These are phyloP conservation scores for Macrosiphum euphorbiae DNA, from an alignment of 2,888 invertebrate species.

Conservation along the genomic window DNA sequence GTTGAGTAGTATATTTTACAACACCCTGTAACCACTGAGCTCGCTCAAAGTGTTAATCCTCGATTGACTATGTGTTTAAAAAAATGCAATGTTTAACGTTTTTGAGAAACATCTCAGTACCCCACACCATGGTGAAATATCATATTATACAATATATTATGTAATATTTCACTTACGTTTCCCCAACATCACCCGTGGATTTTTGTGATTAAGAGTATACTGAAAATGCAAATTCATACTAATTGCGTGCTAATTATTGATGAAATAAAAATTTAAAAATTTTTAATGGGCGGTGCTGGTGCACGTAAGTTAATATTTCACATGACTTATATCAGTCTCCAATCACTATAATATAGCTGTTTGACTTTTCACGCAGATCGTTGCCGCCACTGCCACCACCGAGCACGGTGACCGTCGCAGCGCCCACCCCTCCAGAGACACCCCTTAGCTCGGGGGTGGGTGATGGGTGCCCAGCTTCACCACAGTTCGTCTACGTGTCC, in stretches of 20 bases:
- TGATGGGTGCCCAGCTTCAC: constrained; percentile 1
- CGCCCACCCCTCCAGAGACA: constrained; percentile 49
- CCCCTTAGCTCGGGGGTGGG: background rate
- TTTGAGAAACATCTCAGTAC: background rate
- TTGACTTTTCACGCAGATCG: constrained; percentile 70
- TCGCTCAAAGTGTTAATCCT: no score
- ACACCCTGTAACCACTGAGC: no score
- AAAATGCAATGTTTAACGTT: background rate
- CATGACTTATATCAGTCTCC: background rate
- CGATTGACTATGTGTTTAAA: no score
- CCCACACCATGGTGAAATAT: background rate
- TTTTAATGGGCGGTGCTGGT: no score
- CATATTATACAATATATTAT: background rate
- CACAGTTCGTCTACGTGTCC: constrained; percentile 50
- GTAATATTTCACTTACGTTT: background rate
- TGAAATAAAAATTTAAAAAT: no score
- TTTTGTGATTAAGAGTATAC: no score
- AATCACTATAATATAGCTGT: background rate
- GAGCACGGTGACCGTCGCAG: constrained; percentile 67
- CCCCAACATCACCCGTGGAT: no score
- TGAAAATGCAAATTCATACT: no score
- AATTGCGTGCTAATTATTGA: no score
- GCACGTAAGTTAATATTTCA: background rate
- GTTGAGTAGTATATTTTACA: no score
- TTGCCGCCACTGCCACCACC: constrained; percentile 75